A percentile compares a stretch with the other conserved stretches of the same genome.
Conservation (phyloP, 2,888 invertebrate genomes). For the Eretmocerus hayati region DNA sequence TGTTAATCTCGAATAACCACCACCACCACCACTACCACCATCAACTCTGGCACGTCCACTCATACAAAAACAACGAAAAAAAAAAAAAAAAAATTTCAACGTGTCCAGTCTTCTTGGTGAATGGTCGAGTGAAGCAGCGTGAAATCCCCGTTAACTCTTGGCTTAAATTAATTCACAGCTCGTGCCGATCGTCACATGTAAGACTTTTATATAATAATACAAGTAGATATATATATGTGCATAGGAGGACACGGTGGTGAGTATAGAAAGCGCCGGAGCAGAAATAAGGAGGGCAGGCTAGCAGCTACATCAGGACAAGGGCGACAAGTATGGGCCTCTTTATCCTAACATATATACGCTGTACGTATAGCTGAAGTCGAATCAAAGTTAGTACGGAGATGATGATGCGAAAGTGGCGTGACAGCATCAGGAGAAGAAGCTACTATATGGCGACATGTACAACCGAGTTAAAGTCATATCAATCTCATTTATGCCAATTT, state of each 20-base stretch:
- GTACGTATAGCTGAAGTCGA: too few relatives aligned
- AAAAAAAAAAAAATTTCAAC: too few relatives aligned
- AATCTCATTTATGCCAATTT: constrained; percentile 47
- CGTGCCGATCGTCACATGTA: constrained; percentile 14
- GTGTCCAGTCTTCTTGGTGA: too few relatives aligned
- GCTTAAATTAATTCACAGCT: constrained; percentile 23
- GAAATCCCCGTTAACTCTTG: too few relatives aligned
- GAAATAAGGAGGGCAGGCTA: neutral
- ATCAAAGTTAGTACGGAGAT: constrained; percentile 17
- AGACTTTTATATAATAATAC: too few relatives aligned
- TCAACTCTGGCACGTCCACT: too few relatives aligned
- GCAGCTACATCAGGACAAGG: too few relatives aligned
- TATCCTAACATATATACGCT: too few relatives aligned
- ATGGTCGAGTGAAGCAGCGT: too few relatives aligned
- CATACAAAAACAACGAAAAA: too few relatives aligned
- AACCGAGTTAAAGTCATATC: constrained; percentile 45
- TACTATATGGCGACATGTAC: neutral
- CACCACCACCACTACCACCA: neutral
- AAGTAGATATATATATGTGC: too few relatives aligned
- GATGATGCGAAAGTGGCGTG: constrained; percentile 33
- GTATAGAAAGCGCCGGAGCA: neutral
- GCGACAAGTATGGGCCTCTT: constrained; percentile 13
- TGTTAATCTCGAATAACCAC: constrained; percentile 15
- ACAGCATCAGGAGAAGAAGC: constrained; percentile 24
- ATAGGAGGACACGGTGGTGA: neutral